Percentiles rank a stretch among this genome's conserved stretches.
These are phyloP conservation scores for Himalopsyche anomala DNA, from an alignment of 2,888 invertebrate species.

Conservation along the genomic window DNA sequence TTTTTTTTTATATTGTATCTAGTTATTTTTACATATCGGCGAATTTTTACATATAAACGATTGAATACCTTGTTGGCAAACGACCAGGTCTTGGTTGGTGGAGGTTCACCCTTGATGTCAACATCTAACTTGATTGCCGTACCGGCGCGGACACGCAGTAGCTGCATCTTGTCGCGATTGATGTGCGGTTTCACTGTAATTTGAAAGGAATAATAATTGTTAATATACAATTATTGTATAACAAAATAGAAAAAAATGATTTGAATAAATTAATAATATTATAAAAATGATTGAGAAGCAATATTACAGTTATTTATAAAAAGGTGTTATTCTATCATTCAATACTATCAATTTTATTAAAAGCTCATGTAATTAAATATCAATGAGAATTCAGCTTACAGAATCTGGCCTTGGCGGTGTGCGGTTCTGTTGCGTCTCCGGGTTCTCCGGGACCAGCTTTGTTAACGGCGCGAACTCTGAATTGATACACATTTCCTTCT, in stretches of 20 bases:
- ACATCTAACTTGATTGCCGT: constrained; percentile 94
- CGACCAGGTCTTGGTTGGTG: constrained; percentile 92
- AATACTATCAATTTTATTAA: too few relatives aligned
- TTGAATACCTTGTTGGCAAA: constrained; percentile 78
- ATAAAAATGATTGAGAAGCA: not conserved
- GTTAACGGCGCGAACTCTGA: constrained; percentile 95
- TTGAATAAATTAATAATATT: not conserved
- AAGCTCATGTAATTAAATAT: too few relatives aligned
- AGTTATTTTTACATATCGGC: not conserved
- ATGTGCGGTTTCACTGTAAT: constrained; percentile 93
- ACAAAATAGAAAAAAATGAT: not conserved
- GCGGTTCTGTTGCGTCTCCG: constrained; percentile 91
- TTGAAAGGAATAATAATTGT: not conserved
- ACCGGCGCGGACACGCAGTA: constrained; percentile 92
- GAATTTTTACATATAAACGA: too few relatives aligned
- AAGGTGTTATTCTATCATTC: too few relatives aligned
- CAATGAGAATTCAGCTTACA: constrained; percentile 77
- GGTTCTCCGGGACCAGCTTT: constrained; percentile 96
- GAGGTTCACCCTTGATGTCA: constrained; percentile 97
- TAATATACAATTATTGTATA: not conserved
- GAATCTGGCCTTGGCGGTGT: constrained; percentile 91
- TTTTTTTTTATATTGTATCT: not conserved
- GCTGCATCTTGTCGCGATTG: constrained; percentile 94
- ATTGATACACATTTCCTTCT: constrained; percentile 95
- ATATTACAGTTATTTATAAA: constrained; percentile 47